phyloP scores from a whole-genome alignment of 2,888 invertebrate genomes.

The Tortricodes alternella region DNA sequence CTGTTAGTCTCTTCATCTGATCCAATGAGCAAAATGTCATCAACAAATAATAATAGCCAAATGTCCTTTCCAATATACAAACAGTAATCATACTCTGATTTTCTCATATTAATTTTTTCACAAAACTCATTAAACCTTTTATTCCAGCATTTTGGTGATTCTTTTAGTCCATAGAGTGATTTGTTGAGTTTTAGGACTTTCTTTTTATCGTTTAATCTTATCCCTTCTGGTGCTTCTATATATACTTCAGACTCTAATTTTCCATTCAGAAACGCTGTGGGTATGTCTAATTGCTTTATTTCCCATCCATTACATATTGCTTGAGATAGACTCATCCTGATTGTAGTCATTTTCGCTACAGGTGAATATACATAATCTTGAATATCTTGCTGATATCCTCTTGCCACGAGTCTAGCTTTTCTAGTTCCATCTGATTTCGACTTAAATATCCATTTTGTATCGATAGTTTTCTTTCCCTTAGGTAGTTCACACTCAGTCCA shows the following conservation, averaged over 20 bases:
- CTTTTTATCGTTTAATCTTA: not conserved
- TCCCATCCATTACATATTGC: conserved; percentile 18
- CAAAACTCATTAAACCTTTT: conserved; percentile 16
- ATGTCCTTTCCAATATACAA: not conserved
- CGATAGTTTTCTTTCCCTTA: conserved; percentile 18
- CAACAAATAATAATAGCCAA: conserved; percentile 16
- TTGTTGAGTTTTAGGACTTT: conserved; percentile 29
- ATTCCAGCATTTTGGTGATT: conserved; percentile 31
- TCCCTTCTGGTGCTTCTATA: conserved; percentile 28
- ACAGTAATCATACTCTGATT: conserved; percentile 17
- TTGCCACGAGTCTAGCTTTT: conserved; percentile 12
- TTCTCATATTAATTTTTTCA: not conserved
- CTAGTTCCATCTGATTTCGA: conserved; percentile 20
- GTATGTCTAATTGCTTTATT: conserved; percentile 30
- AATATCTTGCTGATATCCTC: conserved; percentile 18
- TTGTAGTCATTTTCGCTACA: conserved; percentile 29
- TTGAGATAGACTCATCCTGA: conserved; percentile 13
- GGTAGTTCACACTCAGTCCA: conserved; percentile 12
- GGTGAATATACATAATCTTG: conserved; percentile 21
- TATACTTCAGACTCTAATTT: conserved; percentile 23
- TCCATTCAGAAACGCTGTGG: conserved; percentile 33
- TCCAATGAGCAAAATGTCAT: conserved; percentile 13
- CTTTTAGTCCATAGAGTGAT: conserved; percentile 26
- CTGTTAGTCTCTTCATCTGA: not conserved
- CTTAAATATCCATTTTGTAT: conserved; percentile 29